phyloP scores from a whole-genome alignment of 1,140 invertebrate species.

The Meteorus sp. region DNA sequence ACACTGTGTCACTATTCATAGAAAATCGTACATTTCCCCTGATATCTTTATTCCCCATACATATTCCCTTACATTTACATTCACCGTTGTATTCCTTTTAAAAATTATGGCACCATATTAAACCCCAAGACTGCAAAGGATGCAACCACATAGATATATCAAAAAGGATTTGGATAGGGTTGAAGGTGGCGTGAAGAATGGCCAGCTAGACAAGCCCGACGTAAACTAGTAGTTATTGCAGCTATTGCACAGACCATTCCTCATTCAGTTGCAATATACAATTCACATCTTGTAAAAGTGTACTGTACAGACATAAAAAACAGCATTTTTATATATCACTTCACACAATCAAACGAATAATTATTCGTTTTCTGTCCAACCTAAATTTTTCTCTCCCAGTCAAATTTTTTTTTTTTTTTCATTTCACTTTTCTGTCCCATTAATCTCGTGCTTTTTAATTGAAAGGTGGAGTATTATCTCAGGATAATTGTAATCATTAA shows the following conservation, averaged over 20 bases:
- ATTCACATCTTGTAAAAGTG: neutral
- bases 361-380: too few relatives aligned
- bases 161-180: conserved; percentile 4
- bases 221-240: conserved; percentile 13
- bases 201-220: conserved; percentile 1
- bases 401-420: too few relatives aligned
- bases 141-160: neutral
- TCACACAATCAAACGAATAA: too few relatives aligned
- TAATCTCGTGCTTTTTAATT: too few relatives aligned
- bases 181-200: neutral
- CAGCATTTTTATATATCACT: too few relatives aligned
- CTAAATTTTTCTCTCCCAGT: too few relatives aligned
- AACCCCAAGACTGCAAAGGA: conserved; percentile 1
- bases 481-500: too few relatives aligned
- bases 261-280: neutral
- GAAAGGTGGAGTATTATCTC: too few relatives aligned
- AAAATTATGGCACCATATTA: too few relatives aligned
- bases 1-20: neutral
- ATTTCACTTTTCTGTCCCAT: too few relatives aligned
- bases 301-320: neutral
- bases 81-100: neutral
- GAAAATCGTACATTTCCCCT: neutral
- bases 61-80: neutral
- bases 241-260: neutral
- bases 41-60: neutral